phyloP scores from a whole-genome alignment of 1,140 invertebrate genomes.

The fruit fly (Drosophila melanogaster) region DNA sequence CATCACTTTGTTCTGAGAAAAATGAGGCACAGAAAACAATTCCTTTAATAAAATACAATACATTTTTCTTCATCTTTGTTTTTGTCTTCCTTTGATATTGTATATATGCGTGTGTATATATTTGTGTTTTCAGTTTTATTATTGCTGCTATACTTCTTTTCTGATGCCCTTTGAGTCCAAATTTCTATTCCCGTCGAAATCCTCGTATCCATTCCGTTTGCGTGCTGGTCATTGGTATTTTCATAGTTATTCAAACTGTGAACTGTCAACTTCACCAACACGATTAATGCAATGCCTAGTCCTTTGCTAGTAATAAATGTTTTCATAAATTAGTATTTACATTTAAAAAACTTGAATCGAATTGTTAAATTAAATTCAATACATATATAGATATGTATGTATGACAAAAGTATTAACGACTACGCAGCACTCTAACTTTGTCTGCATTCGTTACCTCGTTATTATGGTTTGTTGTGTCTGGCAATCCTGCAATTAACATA shows the following conservation, averaged over 20 bases:
- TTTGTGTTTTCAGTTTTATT: slow-evolving; percentile 67
- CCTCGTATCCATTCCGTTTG: slow-evolving; percentile 13
- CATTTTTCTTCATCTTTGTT: slow-evolving; percentile 62
- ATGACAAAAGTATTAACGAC: too few species aligned
- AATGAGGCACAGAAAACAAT: slow-evolving; percentile 68
- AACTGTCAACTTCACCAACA: background rate
- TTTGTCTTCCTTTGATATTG: slow-evolving; percentile 59
- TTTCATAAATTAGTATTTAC: too few species aligned
- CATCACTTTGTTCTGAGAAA: slow-evolving; percentile 61
- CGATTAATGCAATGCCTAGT: too few species aligned
- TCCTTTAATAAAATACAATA: slow-evolving; percentile 67
- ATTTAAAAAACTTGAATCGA: too few species aligned
- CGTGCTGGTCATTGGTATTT: slow-evolving; percentile 47
- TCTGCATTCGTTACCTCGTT: background rate
- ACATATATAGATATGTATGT: too few species aligned
- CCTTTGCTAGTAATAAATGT: too few species aligned
- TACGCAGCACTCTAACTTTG: background rate
- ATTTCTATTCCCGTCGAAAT: slow-evolving; percentile 7
- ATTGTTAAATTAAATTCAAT: too few species aligned
- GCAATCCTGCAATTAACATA: slow-evolving; percentile 63
- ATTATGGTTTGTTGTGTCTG: background rate
- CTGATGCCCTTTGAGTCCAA: background rate
- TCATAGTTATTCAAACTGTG: slow-evolving; percentile 44
- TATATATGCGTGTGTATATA: slow-evolving; percentile 21
- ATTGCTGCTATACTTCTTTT: slow-evolving; percentile 58